Conservation (phyloP, 64 coral and sea anemone genomes). For the Montipora capricornis region DNA sequence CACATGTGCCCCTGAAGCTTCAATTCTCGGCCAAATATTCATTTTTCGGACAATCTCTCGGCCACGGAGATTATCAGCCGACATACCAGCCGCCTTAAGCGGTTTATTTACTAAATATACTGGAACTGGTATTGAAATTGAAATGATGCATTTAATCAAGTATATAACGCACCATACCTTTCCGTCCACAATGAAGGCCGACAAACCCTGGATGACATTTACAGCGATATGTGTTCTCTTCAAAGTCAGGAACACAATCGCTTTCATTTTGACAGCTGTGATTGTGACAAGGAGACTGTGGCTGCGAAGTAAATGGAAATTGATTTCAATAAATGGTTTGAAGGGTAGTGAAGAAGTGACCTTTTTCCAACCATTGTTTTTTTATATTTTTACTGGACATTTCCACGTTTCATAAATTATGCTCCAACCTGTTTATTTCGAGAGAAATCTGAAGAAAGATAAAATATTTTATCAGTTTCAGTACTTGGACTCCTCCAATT, state of each 20-base stretch:
- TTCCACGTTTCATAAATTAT: too few species aligned
- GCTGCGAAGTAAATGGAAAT: too few species aligned
- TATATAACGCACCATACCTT: neutral
- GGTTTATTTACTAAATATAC: conserved; percentile 32
- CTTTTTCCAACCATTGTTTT: too few species aligned
- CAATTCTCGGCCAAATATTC: conserved; percentile 18
- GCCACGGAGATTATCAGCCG: conserved; percentile 23
- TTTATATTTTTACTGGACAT: too few species aligned
- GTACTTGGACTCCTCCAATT: too few species aligned
- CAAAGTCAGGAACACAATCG: conserved; percentile 6
- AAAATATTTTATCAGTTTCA: too few species aligned
- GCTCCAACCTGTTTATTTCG: too few species aligned
- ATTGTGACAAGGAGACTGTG: neutral
- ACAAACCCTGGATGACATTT: neutral
- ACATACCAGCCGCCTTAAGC: conserved; percentile 5
- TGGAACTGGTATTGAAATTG: too few species aligned
- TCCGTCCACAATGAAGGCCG: neutral
- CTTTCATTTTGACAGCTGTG: neutral
- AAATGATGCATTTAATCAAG: too few species aligned
- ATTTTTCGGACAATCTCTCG: conserved; percentile 46
- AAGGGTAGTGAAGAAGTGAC: too few species aligned
- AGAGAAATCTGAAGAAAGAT: too few species aligned
- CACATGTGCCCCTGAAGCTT: conserved; percentile 17
- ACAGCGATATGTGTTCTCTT: neutral
- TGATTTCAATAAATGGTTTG: too few species aligned